These are phyloP conservation scores for Argyra leucocephala DNA, from an alignment of 2,888 invertebrate species.

Conservation along the genomic window DNA sequence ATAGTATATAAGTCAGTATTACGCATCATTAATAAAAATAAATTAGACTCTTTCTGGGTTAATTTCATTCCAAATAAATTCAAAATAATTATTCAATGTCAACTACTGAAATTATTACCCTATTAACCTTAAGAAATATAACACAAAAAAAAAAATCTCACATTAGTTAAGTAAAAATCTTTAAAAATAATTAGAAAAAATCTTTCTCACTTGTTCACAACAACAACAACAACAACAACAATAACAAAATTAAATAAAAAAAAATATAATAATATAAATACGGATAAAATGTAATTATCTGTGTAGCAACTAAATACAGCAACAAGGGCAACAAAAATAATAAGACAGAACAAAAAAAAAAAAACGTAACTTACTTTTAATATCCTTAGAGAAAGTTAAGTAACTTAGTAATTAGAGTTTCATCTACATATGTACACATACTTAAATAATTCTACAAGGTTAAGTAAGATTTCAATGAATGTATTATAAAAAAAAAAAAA, in stretches of 20 bases:
- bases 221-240: too few relatives aligned
- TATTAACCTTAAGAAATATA: background rate
- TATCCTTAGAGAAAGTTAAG: background rate
- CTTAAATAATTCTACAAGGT: background rate
- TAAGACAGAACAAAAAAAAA: background rate
- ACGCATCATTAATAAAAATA: too few relatives aligned
- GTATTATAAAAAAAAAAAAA: too few relatives aligned
- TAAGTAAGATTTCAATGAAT: background rate
- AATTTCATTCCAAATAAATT: background rate
- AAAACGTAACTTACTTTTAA: background rate
- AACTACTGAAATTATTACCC: background rate
- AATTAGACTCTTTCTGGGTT: too few relatives aligned
- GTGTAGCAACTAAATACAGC: too few relatives aligned
- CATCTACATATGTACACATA: background rate
- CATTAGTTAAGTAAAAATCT: background rate
- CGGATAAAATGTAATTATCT: background rate
- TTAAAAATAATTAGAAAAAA: background rate
- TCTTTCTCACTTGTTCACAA: background rate
- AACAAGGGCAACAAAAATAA: too few relatives aligned
- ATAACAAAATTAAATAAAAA: background rate
- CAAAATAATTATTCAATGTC: background rate
- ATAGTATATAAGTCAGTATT: too few relatives aligned
- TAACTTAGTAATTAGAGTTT: background rate
- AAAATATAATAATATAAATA: background rate
- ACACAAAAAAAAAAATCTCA: background rate